Evolutionary conservation across 2,888 invertebrate genomes (phyloP).

Genomic region (Mythimna pallens): DNA sequence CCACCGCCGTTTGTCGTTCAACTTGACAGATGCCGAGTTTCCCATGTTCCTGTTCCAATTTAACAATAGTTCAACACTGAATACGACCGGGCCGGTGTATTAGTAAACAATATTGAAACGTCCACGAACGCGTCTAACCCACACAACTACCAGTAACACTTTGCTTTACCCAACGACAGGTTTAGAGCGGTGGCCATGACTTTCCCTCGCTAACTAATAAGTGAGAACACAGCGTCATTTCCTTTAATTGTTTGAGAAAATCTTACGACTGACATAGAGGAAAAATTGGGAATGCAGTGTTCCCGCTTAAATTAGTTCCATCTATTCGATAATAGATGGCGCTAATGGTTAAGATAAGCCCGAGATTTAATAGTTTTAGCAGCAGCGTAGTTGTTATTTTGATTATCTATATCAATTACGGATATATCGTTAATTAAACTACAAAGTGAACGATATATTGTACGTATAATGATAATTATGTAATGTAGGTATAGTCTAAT

Average conservation of each 20-base stretch:
- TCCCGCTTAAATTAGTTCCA: slow-evolving; percentile 36
- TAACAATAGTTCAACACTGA: slow-evolving; percentile 53
- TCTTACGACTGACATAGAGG: slow-evolving; percentile 5
- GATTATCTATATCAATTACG: slow-evolving; percentile 12
- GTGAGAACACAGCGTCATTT: slow-evolving; percentile 69
- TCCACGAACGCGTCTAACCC: slow-evolving; percentile 73
- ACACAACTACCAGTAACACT: slow-evolving; percentile 73
- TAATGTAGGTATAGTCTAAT: too few species aligned
- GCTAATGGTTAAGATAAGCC: neutral
- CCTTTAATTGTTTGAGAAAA: slow-evolving; percentile 66
- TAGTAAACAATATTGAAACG: slow-evolving; percentile 54
- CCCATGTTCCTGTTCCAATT: slow-evolving; percentile 75
- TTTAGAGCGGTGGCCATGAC: slow-evolving; percentile 81
- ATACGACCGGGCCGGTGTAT: slow-evolving; percentile 48
- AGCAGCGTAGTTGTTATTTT: neutral
- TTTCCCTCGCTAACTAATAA: slow-evolving; percentile 77
- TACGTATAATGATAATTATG: too few species aligned
- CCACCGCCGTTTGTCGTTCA: slow-evolving; percentile 86
- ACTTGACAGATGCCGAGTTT: slow-evolving; percentile 85
- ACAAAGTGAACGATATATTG: neutral
- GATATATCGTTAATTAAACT: neutral
- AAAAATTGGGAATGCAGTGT: slow-evolving; percentile 39
- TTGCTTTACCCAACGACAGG: slow-evolving; percentile 63
- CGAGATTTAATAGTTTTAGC: neutral
- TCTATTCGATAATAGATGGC: slow-evolving; percentile 60